These are phyloP conservation scores for Phalloptychus januarius DNA, from an alignment of 2,797 vertebrate species.

Conservation along the genomic window DNA sequence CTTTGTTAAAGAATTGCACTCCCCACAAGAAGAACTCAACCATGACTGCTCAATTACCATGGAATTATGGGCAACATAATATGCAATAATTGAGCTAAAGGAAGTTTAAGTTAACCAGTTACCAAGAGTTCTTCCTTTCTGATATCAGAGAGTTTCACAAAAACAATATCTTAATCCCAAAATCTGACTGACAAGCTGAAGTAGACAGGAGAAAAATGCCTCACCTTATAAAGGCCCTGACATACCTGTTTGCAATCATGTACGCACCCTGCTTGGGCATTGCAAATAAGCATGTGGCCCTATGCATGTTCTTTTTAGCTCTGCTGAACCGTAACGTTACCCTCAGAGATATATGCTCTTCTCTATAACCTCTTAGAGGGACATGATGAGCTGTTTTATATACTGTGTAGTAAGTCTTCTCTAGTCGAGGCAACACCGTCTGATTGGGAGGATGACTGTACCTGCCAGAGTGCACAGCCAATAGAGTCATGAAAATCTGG, in stretches of 20 bases:
- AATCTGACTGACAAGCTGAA: background rate
- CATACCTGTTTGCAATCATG: background rate
- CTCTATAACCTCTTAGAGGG: background rate
- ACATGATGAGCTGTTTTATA: background rate
- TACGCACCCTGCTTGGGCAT: background rate
- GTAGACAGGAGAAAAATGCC: background rate
- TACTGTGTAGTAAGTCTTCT: background rate
- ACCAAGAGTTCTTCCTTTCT: background rate
- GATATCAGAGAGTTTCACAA: background rate
- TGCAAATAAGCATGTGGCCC: background rate
- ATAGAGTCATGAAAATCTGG: background rate
- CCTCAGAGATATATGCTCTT: background rate
- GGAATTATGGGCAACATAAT: background rate
- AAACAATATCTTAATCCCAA: background rate
- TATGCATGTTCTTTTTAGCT: background rate
- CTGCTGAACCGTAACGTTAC: background rate
- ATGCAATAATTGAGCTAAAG: background rate
- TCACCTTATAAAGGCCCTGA: background rate
- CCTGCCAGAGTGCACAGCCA: background rate
- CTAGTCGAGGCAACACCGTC: background rate
- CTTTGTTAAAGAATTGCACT: background rate
- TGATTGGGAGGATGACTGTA: background rate
- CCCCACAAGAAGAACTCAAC: background rate
- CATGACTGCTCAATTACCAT: background rate
- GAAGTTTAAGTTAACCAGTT: background rate